phyloP scores from a whole-genome alignment of 2,113 vertebrate genomes.

The Amazona guildingii region DNA sequence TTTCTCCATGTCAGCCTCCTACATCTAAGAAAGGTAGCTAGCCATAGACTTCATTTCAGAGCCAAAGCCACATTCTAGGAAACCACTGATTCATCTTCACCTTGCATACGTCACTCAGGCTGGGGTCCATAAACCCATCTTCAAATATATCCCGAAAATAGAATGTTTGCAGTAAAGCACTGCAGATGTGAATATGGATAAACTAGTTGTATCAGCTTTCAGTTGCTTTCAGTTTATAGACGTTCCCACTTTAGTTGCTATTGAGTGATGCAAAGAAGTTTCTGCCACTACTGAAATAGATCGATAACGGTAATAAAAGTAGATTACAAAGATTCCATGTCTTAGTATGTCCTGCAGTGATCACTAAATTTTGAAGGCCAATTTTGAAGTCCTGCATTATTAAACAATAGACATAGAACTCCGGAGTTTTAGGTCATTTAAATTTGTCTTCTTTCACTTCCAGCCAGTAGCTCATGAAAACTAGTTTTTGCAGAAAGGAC shows the following conservation, averaged over 20 bases:
- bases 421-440: background rate
- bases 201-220: background rate
- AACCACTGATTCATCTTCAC: background rate
- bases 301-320: background rate
- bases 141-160: background rate
- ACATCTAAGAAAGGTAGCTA: background rate
- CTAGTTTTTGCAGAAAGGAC: background rate
- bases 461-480: background rate
- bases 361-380: constrained; percentile 17
- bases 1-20: background rate
- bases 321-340: background rate
- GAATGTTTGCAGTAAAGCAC: background rate
- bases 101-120: background rate
- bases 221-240: background rate
- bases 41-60: background rate
- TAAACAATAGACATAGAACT: background rate
- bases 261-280: background rate
- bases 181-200: background rate
- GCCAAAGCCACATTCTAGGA: background rate
- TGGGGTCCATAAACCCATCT: background rate
- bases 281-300: background rate
- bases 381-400: background rate
- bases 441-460: constrained; percentile 14
- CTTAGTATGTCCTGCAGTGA: background rate
- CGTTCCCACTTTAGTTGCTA: background rate